A percentile compares a stretch with the other conserved stretches of the same genome.
Evolutionary conservation across 2,888 invertebrate genomes (phyloP).

Genomic region (Taphrorychus bicolor): DNA sequence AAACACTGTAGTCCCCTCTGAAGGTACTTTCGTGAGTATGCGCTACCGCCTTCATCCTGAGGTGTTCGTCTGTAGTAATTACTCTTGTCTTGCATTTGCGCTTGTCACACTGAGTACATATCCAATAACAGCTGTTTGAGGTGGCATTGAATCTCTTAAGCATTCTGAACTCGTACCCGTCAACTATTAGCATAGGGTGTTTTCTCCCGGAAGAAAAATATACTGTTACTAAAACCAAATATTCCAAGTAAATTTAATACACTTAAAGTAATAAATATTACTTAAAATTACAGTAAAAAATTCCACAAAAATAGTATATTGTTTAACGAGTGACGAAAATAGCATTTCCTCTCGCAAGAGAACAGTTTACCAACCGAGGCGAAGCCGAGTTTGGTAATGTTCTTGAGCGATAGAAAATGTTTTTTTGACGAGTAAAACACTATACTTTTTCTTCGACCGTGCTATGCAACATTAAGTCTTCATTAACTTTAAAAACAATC

Average conservation of each 20-base stretch:
- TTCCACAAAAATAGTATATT: no score
- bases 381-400: no score
- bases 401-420: no score
- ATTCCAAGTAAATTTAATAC: neutral
- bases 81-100: slow-evolving; percentile 31
- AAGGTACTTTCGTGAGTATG: slow-evolving; percentile 20
- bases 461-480: no score
- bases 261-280: no score
- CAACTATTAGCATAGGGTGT: slow-evolving; percentile 28
- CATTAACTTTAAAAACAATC: no score
- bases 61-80: slow-evolving; percentile 6
- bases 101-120: slow-evolving; percentile 19
- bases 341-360: no score
- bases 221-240: slow-evolving; percentile 35
- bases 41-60: slow-evolving; percentile 11
- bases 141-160: slow-evolving; percentile 8
- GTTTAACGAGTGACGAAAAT: no score
- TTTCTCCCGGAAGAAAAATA: slow-evolving; percentile 42
- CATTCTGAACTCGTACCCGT: slow-evolving; percentile 27
- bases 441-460: no score
- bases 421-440: no score
- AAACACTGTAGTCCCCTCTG: slow-evolving; percentile 22
- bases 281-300: no score
- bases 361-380: no score
- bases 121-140: slow-evolving; percentile 12